Evolutionary conservation across 2,797 vertebrate genomes (phyloP), one percentile per base, ranked within the genome.

Genomic region (Melanotaenia pygmaea): DNA sequence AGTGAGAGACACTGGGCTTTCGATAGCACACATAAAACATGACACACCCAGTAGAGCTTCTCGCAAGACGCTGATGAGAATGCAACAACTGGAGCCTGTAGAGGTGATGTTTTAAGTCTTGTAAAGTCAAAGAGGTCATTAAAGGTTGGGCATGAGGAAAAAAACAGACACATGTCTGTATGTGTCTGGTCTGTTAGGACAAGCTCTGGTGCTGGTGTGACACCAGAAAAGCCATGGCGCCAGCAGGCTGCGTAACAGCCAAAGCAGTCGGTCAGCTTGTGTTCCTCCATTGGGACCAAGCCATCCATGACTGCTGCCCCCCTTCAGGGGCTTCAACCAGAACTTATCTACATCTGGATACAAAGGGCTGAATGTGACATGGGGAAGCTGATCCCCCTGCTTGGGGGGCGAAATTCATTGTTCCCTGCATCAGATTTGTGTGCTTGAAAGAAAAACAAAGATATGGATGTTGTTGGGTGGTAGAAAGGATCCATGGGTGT

Each of bases 251-350:
- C 30, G 69, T 67, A 62, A 57, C 32, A 79, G 81, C 71, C 77
- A 80, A 83, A 73, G 65, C 88, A 78, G 80, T 70, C 47, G 54
- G 83, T 79, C 74, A 40, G 82, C 76, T 80, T 85, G 86, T 81
- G 82, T 62, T 83, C 77, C 45, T 76, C 74, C 70, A 76, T 91
- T 87, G 79, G 53, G 7, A 76, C 66, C 82, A 80, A 88, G 67
- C 74, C 88, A 88, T 80, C 92, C 89, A 79, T 93, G 91, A 92
- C 88, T 59, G 72, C 64, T 66, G 51, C 68, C 77, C 74, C 81
- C 76, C 76, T 24, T 59, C 37, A 73, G 76, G 70, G 82, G 58
- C 73, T 88, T 82, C 86, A 68, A 88, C 75, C 76, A 64, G 61
- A 86, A 84, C 74, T 64, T 84, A 89, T 87, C 74, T 78, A 86